Base-by-base conservation (phyloP, 1,140 invertebrate genomes). In the Drosophila nasuta region DNA sequence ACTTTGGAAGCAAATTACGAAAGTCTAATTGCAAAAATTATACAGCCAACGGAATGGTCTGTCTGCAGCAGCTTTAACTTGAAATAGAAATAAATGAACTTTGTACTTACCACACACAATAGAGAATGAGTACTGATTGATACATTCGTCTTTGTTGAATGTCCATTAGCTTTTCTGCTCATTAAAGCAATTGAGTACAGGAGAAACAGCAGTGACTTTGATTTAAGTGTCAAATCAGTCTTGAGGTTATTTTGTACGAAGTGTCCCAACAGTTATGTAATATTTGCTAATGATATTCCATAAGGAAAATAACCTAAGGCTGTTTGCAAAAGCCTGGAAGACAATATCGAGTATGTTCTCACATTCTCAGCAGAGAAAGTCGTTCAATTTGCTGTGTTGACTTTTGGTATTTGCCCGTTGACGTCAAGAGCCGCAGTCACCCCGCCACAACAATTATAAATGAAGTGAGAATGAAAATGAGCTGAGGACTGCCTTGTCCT, bases 261-360 rank as follows among this genome's bases (percentile, higher is more conserved):
- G 13, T 48, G 15, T 56, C 6, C 5, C 4, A 38, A 11, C 46
- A 46, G 8, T 51, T 52, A 46, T 5, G 2, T 45, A 58, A 81
- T 79, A 63, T 59, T 75, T 70, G 30, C 65, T 45, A 60, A 78
- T 78, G 43, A 46, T 75, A 59, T 38, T 58, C 15, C 54, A 58
- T 35, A 56, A 43, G 65, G 43, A 57, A 58, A 69, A 70, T 79
- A 57, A 20, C 49, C 71, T 33, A 64, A 54, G 51, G 38, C 62
- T 83, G 63, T 72, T 68, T 68, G 20, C 66, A 10, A 20, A 30
- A 20, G 46, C 56, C 81, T n/a, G n/a, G n/a, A 68, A 59, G 33
- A 66, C 80, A 82, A 63, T 63, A 69, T 81, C 59, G 75, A 85
- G 77, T 83, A 80, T 69, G 77, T 77, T 83, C 64, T 66, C 59